Evolutionary conservation across 1,140 invertebrate genomes (phyloP), one percentile per base, ranked within the genome.

Genomic region (Bombus ignitus): DNA sequence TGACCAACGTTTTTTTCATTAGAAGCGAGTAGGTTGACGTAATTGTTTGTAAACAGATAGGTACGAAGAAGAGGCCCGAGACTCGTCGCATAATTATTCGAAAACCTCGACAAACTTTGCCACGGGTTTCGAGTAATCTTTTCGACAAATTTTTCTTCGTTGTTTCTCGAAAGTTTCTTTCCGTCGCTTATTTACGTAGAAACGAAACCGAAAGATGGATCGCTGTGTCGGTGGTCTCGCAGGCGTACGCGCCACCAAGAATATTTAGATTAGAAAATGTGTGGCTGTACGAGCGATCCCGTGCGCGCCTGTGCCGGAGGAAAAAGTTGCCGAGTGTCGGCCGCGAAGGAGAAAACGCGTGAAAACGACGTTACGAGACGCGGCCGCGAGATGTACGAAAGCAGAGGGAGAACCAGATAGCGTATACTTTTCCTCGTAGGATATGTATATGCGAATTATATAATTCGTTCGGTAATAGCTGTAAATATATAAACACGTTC

Each of bases 41-140:
- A 25, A 1, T 1, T 12, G 22, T 25, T 37, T 3, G 35, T 5
- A 10, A 1, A 35, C 22, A 22, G 47, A 22, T 2, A 8, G 18
- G 5, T 35, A 35, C 12, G 10, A 5, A 28, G 10, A 5, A 28
- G 2, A 28, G 0, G 10, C 3, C 28, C 0, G 0, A 18, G 15
- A 59, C 57, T 59, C 1, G 57, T 28, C 10, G 10, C 28, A 0
- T 12, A 4, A 12, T 62, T n/a, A n/a, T 28, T 25, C 9, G 28
- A 13, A 12, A 10, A n/a, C 1, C 1, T 62, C 0, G 25, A 12
- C 10, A 1, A 28, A 59, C 25, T 9, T 28, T 1, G 5, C 5
- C 6, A 53, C 47, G 15, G 1, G 18, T 22, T 22, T 39, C 37
- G 4, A 39, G 37, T 0, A 6, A 53, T n/a, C 5, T 28, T 28